These are phyloP conservation scores for Nomia melanderi DNA, from an alignment of 1,140 invertebrate genomes.

Conservation along the genomic window DNA sequence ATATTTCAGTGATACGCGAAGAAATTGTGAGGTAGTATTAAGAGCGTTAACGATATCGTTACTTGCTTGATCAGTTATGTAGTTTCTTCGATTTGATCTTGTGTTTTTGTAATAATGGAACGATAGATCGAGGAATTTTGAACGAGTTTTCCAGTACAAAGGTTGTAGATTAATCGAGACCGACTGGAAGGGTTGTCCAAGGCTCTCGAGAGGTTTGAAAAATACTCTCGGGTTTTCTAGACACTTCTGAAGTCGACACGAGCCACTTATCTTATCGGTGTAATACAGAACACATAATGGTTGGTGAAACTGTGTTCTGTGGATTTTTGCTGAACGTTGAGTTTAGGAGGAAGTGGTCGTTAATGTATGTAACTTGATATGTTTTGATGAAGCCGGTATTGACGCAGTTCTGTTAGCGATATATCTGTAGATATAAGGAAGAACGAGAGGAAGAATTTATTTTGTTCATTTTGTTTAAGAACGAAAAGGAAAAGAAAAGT, in stretches of 20 bases:
- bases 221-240: background rate
- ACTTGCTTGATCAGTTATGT: too few relatives aligned
- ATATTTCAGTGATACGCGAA: too few relatives aligned
- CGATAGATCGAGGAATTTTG: too few relatives aligned
- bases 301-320: too few relatives aligned
- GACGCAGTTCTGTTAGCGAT: background rate
- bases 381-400: background rate
- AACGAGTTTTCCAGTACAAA: too few relatives aligned
- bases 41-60: too few relatives aligned
- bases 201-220: background rate
- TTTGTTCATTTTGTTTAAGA: too few relatives aligned
- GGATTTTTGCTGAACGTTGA: background rate
- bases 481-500: too few relatives aligned
- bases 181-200: background rate
- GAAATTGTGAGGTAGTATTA: too few relatives aligned
- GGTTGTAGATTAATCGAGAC: too few relatives aligned
- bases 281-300: background rate
- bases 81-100: too few relatives aligned
- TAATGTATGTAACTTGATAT: background rate
- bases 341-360: background rate
- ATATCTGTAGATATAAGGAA: background rate
- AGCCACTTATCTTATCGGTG: background rate
- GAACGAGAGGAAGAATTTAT: background rate
- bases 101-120: too few relatives aligned
- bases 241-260: background rate